phyloP scores from a whole-genome alignment of 2,113 vertebrate species.

The Gambusia holbrooki region DNA sequence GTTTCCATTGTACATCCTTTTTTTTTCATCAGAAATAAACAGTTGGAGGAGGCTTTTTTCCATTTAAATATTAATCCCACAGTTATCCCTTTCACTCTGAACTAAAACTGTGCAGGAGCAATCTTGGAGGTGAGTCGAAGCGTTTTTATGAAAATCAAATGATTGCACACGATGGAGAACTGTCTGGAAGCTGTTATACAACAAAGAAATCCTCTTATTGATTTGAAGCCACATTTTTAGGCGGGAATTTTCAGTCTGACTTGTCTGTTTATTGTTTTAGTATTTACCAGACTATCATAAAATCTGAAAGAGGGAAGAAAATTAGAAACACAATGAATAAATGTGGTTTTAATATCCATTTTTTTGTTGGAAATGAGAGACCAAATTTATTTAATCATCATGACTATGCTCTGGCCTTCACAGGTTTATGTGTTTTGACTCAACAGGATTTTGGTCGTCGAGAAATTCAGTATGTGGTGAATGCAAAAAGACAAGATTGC shows the following conservation, averaged over 20 bases:
- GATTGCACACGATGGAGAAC: conserved; percentile 20
- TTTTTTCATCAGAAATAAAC: conserved; percentile 8
- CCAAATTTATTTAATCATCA: no score
- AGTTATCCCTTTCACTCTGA: conserved; percentile 17
- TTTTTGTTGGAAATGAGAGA: no score
- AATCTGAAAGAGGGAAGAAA: neutral
- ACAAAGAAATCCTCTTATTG: neutral
- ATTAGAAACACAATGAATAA: neutral
- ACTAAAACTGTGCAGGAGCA: neutral
- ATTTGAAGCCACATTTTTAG: neutral
- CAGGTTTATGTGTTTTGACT: no score
- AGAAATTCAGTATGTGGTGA: no score
- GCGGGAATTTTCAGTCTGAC: conserved; percentile 1
- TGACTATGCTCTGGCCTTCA: no score
- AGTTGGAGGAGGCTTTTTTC: conserved; percentile 15
- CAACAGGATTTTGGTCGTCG: no score
- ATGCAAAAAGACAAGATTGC: no score
- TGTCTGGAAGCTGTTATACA: conserved; percentile 14
- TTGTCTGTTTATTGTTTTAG: neutral
- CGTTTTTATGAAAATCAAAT: conserved; percentile 3
- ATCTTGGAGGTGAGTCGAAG: conserved; percentile 7
- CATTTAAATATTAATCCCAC: neutral
- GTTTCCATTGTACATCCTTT: conserved; percentile 29
- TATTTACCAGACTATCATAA: neutral
- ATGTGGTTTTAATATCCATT: no score